phyloP scores from a whole-genome alignment of 2,113 vertebrate genomes.

The Corydoras sp. region DNA sequence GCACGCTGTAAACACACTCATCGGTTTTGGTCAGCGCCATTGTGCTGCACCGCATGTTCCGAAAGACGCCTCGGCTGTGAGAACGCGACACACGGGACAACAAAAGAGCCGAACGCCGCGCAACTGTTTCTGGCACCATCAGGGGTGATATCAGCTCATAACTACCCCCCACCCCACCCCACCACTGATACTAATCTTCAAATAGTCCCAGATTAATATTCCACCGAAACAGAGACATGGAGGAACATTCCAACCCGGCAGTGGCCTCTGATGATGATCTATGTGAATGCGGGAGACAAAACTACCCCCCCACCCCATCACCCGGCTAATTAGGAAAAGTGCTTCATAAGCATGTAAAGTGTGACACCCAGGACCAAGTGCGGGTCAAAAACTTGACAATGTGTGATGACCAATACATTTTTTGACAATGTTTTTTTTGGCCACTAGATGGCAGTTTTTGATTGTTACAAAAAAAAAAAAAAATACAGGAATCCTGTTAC shows the following conservation, averaged over 20 bases:
- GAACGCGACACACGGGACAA: neutral
- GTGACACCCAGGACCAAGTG: too few relatives aligned
- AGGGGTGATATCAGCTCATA: neutral
- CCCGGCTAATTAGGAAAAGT: conserved; percentile 36
- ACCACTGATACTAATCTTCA: neutral
- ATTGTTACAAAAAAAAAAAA: too few relatives aligned
- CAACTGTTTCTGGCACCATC: neutral
- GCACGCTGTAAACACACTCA: neutral
- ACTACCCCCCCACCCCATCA: neutral
- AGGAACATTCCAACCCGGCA: neutral
- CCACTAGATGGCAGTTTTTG: too few relatives aligned
- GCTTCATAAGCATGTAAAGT: conserved; percentile 31
- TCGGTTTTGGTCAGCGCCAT: neutral
- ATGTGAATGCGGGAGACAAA: neutral
- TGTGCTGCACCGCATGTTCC: neutral
- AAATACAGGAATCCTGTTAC: too few relatives aligned
- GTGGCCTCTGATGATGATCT: neutral
- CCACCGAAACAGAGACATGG: neutral
- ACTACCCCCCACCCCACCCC: neutral
- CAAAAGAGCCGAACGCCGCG: neutral
- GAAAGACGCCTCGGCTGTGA: neutral
- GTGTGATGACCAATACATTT: too few relatives aligned
- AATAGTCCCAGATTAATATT: conserved; percentile 11
- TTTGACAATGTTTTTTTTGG: too few relatives aligned
- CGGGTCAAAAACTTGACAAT: too few relatives aligned